Evolutionary conservation across 1,140 invertebrate genomes (phyloP), one percentile per base, ranked within the genome.

Genomic region (Glossosoma conforme): DNA sequence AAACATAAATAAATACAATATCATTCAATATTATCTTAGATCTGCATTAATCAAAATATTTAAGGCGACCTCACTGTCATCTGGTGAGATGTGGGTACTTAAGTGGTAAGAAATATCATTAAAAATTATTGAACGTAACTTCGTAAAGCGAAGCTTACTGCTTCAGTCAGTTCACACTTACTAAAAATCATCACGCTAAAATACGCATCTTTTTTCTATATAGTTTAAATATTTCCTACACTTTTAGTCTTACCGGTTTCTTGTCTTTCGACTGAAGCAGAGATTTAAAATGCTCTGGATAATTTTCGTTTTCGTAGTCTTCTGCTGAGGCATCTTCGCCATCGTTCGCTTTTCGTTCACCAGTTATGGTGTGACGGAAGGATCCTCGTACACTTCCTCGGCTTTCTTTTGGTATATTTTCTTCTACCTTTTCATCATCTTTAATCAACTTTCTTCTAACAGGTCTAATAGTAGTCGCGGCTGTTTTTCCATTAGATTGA

Each of bases 281-380:
- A 20, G 25, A 24, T 37, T 58, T 58, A 37, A 58, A 58, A 51
- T 58, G 52, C 14, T 58, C 56, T 9, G 56, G 56, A 52, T 58
- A 58, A 37, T 58, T 58, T 47, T 54, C 56, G 38, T 54, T 54
- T 18, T 58, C 56, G 19, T 51, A 46, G 25, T 54, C 47, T 14
- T 58, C 56, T 21, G 9, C 35, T 3, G 40, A 2, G n/a, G n/a
- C 10, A 17, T 15, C 41, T 2, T 28, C 44, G 25, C 13, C 24
- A 13, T 35, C 43, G n/a, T 10, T 40, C 20, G 32, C 30, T 21
- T 49, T 50, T 22, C 17, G 42, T 35, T 43, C 30, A 9, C 28
- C 15, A 19, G 33, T 48, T 14, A 40, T 6, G 18, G 36, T 20
- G 19, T 42, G 18, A 11, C 55, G 50, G 47, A 44, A 25, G 37